Evolutionary conservation across 2,888 invertebrate species (phyloP), one percentile per base, ranked within the genome.

Genomic region (Andrena dorsata): DNA sequence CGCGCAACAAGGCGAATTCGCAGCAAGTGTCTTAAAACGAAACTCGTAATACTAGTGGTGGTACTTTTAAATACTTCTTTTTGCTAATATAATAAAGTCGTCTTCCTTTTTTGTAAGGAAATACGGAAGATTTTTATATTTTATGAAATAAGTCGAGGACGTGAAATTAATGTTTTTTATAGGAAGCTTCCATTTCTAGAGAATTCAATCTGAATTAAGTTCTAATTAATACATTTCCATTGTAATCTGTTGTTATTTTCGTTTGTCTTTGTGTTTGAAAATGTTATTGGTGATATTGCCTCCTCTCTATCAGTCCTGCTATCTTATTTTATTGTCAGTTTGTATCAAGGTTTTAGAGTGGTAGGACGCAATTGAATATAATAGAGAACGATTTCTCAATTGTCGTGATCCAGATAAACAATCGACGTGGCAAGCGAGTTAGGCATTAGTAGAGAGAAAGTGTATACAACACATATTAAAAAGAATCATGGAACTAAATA

Each of bases 321-420:
- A 13, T n/a, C 13, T 58, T 5, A 58, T 58, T 58, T 58, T 16
- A 58, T 58, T 58, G 26, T 16, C 58, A 6, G 56, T 16, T 58
- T 28, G 4, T 28, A 58, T 26, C 58, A 58, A 58, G 28, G 58
- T 26, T 13, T 28, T 26, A 13, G 26, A 28, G 58, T 4, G 41
- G 16, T 41, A 41, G 16, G 41, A 41, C 41, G 16, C 58, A 58
- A 58, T 58, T 58, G 58, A 26, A 26, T 58, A 58, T 58, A 28
- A 58, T 16, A 26, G 26, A 58, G 58, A 58, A 58, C 58, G 58
- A 28, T 58, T 58, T 58, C 28, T 58, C 58, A 58, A 58, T 58
- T 28, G 58, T 58, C 16, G 13, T 26, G 28, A 58, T 58, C 28
- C 13, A 13, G 26, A 28, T 16, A 16, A 28, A 58, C 28, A 26